These are phyloP conservation scores for Pseudoatta argentina DNA, from an alignment of 1,140 invertebrate species.

Conservation along the genomic window DNA sequence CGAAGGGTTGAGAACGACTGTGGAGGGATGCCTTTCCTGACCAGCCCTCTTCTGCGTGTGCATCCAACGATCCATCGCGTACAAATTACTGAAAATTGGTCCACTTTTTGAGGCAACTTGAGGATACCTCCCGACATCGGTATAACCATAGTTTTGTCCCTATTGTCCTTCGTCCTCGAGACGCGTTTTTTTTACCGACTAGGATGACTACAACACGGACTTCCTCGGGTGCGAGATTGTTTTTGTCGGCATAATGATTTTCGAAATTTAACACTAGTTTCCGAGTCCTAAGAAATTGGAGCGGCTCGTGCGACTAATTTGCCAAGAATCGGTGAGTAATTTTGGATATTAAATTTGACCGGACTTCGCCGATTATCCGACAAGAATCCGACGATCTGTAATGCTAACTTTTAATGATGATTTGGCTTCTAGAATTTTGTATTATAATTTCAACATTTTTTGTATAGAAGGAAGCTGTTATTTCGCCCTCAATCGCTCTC, in stretches of 20 bases:
- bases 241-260: constrained; percentile 40
- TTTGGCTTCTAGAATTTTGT: background rate
- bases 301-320: constrained; percentile 34
- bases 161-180: constrained; percentile 55
- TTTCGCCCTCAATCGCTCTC: too few relatives aligned
- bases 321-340: constrained; percentile 26
- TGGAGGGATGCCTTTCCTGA: constrained; percentile 25
- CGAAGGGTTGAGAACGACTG: constrained; percentile 8
- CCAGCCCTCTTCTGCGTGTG: constrained; percentile 57
- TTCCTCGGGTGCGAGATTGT: constrained; percentile 32
- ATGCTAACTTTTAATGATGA: background rate
- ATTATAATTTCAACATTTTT: background rate
- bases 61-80: constrained; percentile 68
- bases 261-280: constrained; percentile 42
- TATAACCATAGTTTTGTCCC: constrained; percentile 53
- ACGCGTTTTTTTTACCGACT: constrained; percentile 19
- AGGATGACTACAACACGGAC: background rate
- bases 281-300: constrained; percentile 40
- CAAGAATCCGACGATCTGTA: background rate
- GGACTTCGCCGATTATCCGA: background rate
- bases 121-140: constrained; percentile 53
- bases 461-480: too few relatives aligned
- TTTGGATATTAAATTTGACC: background rate
- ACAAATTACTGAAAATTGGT: constrained; percentile 83
- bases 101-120: constrained; percentile 75